Percentiles rank a stretch among this genome's conserved stretches.
Evolutionary conservation across 30 jellyfish, hydroid and myxozoan genomes (phyloP).

Genomic region (Catostylus mosaicus): DNA sequence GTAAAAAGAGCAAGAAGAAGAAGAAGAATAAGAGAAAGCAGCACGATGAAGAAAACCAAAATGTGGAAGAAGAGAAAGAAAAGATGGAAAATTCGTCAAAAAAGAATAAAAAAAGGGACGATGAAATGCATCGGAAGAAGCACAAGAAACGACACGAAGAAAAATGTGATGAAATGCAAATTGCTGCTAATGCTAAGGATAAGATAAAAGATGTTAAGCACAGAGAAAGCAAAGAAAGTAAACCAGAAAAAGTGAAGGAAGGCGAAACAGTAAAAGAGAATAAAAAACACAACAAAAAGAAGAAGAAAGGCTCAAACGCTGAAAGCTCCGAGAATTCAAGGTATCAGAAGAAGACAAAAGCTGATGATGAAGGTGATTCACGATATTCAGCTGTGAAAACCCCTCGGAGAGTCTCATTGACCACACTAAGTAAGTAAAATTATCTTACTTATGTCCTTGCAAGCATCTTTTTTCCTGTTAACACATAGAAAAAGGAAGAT

Average conservation of each 20-base stretch:
- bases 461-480: too few species aligned
- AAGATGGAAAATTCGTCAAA: background rate
- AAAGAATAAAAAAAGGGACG: background rate
- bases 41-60: background rate
- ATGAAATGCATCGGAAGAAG: background rate
- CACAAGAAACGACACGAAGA: background rate
- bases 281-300: constrained; percentile 26
- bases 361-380: constrained; percentile 27
- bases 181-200: background rate
- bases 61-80: constrained; percentile 14
- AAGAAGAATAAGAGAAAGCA: constrained; percentile 31
- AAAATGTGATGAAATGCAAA: background rate
- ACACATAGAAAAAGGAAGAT: too few species aligned
- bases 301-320: background rate
- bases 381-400: constrained; percentile 29
- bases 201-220: background rate
- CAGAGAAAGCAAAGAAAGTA: background rate
- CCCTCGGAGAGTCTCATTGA: constrained; percentile 25
- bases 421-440: constrained; percentile 10
- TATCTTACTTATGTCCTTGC: too few species aligned
- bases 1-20: constrained; percentile 12
- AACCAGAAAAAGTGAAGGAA: constrained; percentile 1
- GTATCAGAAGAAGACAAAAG: background rate
- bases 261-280: constrained; percentile 6
- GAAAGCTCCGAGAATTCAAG: background rate